Evolutionary conservation across 1,140 invertebrate species (phyloP), one percentile per base, ranked within the genome.

Genomic region (Dreissena rostriformis): DNA sequence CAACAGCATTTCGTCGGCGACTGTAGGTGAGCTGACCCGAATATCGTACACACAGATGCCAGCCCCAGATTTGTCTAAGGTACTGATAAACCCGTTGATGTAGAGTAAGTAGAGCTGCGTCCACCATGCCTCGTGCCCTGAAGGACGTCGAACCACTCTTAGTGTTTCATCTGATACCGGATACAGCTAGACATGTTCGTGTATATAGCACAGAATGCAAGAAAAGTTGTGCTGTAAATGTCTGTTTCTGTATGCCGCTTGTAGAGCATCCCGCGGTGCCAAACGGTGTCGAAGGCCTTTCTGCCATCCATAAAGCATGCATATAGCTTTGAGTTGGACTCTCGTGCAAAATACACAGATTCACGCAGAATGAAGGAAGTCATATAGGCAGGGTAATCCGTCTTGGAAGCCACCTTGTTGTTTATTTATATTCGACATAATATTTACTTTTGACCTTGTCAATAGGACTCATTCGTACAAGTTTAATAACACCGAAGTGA

Each of bases 221-320:
- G 28, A 29, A 75, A 63, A 5, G 52, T 75, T 55, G 73, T 63
- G 57, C 8, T 14, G 28, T 75, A 53, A 14, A 75, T 57, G 11
- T 63, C 29, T 8, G 53, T 61, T 63, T 75, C 73, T 24, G 28
- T 8, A 8, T 53, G 22, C 14, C 26, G 39, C 55, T 55, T 74
- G 49, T 74, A 55, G 12, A 74, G n/a, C 49, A 74, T 19, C 8
- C 73, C 73, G 26, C 63, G 10, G n/a, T 75, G 55, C 73, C 73
- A 75, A 28, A 75, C 55, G 28, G 73, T 75, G 63, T 75, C 8
- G 39, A 61, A 75, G 6, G 55, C 73, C 29, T 75, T 75, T 14
- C 57, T 53, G 15, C 73, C 22, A 8, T 75, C 73, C 53, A 63
- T 63, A 29, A 75, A 73, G 24, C 71, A 73, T 26, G 53, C 39